Evolutionary conservation across 1,140 invertebrate species (phyloP), one percentile per base, ranked within the genome.

Genomic region (Drosophila willistoni): DNA sequence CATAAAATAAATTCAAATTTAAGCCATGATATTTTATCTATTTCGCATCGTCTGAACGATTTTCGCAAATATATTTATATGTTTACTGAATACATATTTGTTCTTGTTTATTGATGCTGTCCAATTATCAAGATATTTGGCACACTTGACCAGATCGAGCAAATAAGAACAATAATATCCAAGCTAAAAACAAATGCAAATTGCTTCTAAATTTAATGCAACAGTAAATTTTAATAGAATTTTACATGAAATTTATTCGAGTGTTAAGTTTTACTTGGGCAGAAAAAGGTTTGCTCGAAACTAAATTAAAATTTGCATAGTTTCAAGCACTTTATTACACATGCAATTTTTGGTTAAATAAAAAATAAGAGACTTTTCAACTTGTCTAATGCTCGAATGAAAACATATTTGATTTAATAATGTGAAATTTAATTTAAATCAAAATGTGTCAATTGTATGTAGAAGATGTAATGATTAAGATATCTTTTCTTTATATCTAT

Each of bases 71-170:
- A 29, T 29, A 29, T 29, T 29, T 51, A 51, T 22, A 51, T 51
- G 44, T 51, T 51, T 51, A 51, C 17, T 22, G 44, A 51, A 51
- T 74, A 63, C 59, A 54, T 56, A 56, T 44, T 67, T 51, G 44
- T 51, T 51, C 9, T 77, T 77, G 74, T 77, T 77, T 77, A 77
- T 76, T 76, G 73, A 76, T 76, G 73, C 73, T 70, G 75, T 77
- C 75, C 75, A 77, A 77, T 77, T 71, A 77, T 75, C 54, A 33
- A 63, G 41, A 77, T 64, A 77, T 77, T 77, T 77, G 74, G 74
- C 75, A 77, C 74, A 77, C 75, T 77, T 41, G 73, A 77, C 61
- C 71, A 68, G 47, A 7, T 19, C 39, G 36, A 61, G 41, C 69
- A 55, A 70, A 61, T 64, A 75, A 68, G 47, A 61, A 68, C 56